Evolutionary conservation across 2,888 invertebrate species (phyloP).

Genomic region (Bellardia bayeri): DNA sequence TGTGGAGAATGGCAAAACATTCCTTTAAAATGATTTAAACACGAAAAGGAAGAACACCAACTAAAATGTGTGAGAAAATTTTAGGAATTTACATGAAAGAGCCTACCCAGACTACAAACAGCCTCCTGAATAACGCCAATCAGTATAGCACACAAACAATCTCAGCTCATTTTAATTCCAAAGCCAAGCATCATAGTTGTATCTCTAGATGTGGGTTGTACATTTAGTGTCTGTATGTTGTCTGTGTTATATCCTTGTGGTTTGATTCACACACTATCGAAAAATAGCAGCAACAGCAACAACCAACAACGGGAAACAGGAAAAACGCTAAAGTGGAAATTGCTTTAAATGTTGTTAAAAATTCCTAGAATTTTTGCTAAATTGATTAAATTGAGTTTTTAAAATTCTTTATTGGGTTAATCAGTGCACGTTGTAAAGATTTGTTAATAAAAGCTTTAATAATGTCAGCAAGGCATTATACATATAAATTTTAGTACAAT

Average conservation of each 20-base stretch:
- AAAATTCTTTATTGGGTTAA: constrained; percentile 17
- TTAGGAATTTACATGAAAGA: constrained; percentile 12
- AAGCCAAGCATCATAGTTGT: neutral
- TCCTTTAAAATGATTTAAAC: neutral
- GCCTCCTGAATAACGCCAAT: constrained; percentile 22
- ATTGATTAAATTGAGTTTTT: constrained; percentile 25
- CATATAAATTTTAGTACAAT: no score
- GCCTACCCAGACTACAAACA: neutral
- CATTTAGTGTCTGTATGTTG: neutral
- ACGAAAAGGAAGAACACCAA: neutral
- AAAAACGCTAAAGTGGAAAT: constrained; percentile 9
- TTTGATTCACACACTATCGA: neutral
- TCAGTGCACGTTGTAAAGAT: neutral
- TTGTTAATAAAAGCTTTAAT: neutral
- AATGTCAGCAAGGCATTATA: neutral
- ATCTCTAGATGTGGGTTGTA: no score
- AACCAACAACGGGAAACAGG: neutral
- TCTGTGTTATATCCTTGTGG: constrained; percentile 1
- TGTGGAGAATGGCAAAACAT: neutral
- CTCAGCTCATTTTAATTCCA: neutral
- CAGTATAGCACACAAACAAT: neutral
- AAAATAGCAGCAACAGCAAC: neutral
- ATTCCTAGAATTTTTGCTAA: neutral
- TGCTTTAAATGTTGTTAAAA: neutral
- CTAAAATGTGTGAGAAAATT: neutral